Base-by-base conservation (phyloP, 2,113 vertebrate species). In the Dolichotis patagonum region DNA sequence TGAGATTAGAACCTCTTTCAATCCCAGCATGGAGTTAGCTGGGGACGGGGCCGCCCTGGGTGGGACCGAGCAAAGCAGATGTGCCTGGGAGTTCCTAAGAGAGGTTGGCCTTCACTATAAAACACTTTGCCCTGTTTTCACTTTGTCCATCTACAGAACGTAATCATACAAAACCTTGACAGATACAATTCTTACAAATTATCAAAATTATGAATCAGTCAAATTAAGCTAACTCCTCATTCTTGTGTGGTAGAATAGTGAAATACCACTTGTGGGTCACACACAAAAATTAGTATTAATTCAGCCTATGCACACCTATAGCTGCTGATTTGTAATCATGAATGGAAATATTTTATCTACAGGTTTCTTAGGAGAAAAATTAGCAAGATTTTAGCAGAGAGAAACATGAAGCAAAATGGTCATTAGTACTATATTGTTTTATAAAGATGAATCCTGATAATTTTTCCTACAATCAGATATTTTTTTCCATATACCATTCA, bases 331-430 rank as follows among this genome's bases (percentile, higher is more conserved):
- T 97, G 71, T 96, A 81, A 85, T 78, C 73, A 62, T 38, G 60
- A 91, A 78, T 90, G 28, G 41, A 80, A 96, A 28, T 62, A 30
- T 83, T 88, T 58, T 93, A 96, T 85, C 28, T 11, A 80, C 78
- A 85, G 24, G 13, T 0, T 83, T 95, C 91, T 96, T 56, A 56
- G 71, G 56, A 93, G 62, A 94, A 94, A 97, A 82, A 94, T 12
- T n/a, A 73, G 69, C 49, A 10, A 46, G 92, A 56, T 52, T 96
- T 94, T 90, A 43, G 52, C 22, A 92, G 41, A 88, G 26, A 93
- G 56, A 41, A 95, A 95, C 83, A 83, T 65, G 94, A 90, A 87
- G 56, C 32, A 93, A 89, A 96, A 69, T 80, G 28, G 13, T 62
- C 85, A 43, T 58, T 88, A 41, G 26, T 80, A 77, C 12, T 24